Evolutionary conservation across 2,888 invertebrate species (phyloP), one percentile per base, ranked within the genome.

Genomic region (Andrena praecox): DNA sequence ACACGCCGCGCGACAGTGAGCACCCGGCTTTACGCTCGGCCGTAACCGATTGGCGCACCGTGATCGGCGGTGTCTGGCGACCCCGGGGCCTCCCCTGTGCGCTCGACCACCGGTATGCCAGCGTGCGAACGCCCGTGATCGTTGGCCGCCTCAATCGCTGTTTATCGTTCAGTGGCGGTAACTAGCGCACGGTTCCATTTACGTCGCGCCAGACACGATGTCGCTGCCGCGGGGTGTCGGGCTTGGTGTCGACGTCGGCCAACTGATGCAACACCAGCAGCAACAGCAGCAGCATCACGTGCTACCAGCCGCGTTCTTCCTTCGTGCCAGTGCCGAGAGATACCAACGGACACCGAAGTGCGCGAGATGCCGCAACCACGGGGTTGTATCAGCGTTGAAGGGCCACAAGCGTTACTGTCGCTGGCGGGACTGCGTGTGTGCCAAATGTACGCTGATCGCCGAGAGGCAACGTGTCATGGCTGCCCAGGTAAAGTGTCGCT

Each of bases 381-480:
- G 99, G 89, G 98, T 99, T 86, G 99, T 99, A 79, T 98, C 99
- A 33, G 98, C 98, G 6, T 95, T 98, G 75, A 99, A 99, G 95
- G 98, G 98, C 0, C 98, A 98, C 95, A 98, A 98, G 94, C 96
- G 99, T 16, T 99, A 99, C 95, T 99, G 99, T 94, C 96, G 99
- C 80, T 99, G 99, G 99, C 95, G 98, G 84, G 99, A 99, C 95
- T 99, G 99, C 95, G 97, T 98, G 87, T 99, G 99, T 94, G 98
- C 99, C 75, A 99, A 99, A 95, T 99, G 99, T 95, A 99, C 99
- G 24, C 96, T 99, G 86, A 99, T 99, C 88, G 99, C 99, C 1
- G 99, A 99, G 95, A 95, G 99, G 83, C 99, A 99, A 94, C 95
- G 99, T 56, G 99, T 99, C 81, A 99, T 99, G 99, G 99, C 99